Base-by-base conservation (phyloP, 2,113 vertebrate genomes). In the Cardinalis cardinalis region DNA sequence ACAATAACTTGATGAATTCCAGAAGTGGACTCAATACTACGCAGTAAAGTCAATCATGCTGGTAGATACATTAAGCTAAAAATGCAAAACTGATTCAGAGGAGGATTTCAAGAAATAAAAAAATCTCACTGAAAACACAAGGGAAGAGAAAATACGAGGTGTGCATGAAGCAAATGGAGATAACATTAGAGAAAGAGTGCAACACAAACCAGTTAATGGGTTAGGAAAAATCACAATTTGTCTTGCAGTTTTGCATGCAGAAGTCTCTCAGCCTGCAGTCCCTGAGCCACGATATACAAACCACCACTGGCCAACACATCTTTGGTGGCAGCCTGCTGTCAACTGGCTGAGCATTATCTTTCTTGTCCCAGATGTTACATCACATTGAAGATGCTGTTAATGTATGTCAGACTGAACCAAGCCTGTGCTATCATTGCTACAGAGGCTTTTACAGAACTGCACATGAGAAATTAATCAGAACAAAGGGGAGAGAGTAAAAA, bases 1-100 rank as follows among this genome's bases (percentile, higher is more conserved):
- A 83, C 61, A 46, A 46, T n/a, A 89, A 79, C 17, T 18, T 82
- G 46, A 93, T 93, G 71, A 76, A 46, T 92, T 92, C 87, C 74
- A 89, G 63, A 75, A 94, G 55, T 51, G 48, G 32, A 58, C 66
- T 79, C 19, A 4, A 69, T 65, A 65, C 43, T 44, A 16, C 15
- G 41, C 9, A 58, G 61, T n/a, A 69, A 80, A 90, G 58, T 68
- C 66, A 90, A 20, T 41, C 34, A 28, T 31, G 26, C 41, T 87
- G 58, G 44, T 74, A 72, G 77, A 64, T 61, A 60, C 0, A 1
- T 83, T 51, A 64, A n/a, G 41, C 38, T 88, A 84, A 60, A 92
- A 84, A 28, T 23, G 34, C 31, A 88, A 46, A 88, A 78, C 26
- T 16, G 31, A 55, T 88, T 92, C 80, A 78, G 58, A 78, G 40